Evolutionary conservation across 1,140 invertebrate genomes (phyloP).

Genomic region (Zaprionus kolodkinae): DNA sequence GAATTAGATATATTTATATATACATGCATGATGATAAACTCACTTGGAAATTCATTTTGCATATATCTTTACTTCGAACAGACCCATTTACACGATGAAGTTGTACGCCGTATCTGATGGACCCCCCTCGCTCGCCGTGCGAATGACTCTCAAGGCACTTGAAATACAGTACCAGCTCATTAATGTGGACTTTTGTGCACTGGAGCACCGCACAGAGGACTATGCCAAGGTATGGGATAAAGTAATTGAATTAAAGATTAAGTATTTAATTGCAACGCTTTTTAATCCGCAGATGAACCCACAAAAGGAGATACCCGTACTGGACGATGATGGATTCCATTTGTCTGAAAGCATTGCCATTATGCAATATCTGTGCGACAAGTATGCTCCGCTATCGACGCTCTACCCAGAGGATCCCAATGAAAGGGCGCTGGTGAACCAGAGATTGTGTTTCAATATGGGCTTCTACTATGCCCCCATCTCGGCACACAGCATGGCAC

Average conservation of each 20-base stretch:
- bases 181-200: conserved; percentile 88
- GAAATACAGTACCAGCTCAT: conserved; percentile 88
- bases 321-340: conserved; percentile 90
- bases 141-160: conserved; percentile 88
- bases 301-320: conserved; percentile 91
- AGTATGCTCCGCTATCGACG: conserved; percentile 87
- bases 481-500: conserved; percentile 85
- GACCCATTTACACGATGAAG: conserved; percentile 85
- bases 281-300: conserved; percentile 88
- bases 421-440: conserved; percentile 89
- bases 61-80: conserved; percentile 25
- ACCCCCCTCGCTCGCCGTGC: conserved; percentile 89
- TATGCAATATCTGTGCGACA: conserved; percentile 90
- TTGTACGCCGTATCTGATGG: conserved; percentile 90
- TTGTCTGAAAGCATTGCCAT: conserved; percentile 91
- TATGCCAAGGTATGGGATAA: conserved; percentile 86
- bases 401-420: conserved; percentile 89
- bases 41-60: neutral
- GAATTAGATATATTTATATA: conserved; percentile 19
- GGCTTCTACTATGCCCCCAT: conserved; percentile 90
- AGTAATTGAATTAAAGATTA: neutral
- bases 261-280: conserved; percentile 8
- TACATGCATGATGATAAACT: conserved; percentile 2
- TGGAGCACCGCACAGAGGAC: conserved; percentile 89
- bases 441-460: conserved; percentile 90